These are phyloP conservation scores for Osmerus eperlanus DNA, from an alignment of 2,113 vertebrate genomes.

Conservation along the genomic window DNA sequence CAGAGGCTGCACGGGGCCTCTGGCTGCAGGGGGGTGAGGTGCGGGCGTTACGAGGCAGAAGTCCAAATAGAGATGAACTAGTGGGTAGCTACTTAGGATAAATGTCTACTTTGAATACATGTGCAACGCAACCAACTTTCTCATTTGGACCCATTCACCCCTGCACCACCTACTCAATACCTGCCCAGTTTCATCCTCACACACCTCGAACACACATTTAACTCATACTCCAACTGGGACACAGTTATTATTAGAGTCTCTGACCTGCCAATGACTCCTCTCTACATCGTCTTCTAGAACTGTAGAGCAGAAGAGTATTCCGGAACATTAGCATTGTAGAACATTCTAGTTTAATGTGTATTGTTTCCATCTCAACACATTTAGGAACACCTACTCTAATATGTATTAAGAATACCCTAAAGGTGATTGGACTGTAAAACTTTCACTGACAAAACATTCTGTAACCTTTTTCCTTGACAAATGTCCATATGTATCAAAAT, in stretches of 20 bases:
- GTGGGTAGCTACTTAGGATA: no score
- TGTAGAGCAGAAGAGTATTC: neutral
- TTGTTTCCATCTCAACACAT: neutral
- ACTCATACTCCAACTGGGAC: constrained; percentile 50
- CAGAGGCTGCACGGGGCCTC: neutral
- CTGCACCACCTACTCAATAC: neutral
- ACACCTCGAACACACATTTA: constrained; percentile 32
- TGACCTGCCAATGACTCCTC: constrained; percentile 49
- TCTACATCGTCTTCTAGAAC: constrained; percentile 37
- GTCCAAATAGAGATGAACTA: no score
- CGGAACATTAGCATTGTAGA: neutral
- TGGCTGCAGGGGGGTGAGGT: no score
- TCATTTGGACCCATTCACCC: neutral
- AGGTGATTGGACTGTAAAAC: no score
- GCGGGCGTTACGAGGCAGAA: no score
- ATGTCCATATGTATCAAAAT: no score
- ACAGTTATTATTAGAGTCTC: constrained; percentile 50
- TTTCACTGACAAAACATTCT: no score
- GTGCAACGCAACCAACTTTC: no score
- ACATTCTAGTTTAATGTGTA: neutral
- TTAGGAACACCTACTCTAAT: no score
- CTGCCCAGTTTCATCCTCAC: neutral
- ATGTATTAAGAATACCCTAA: no score
- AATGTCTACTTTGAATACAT: no score
- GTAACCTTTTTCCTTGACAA: no score